These are phyloP conservation scores for Porphyrio hochstetteri DNA, from an alignment of 2,113 vertebrate species.

Conservation along the genomic window DNA sequence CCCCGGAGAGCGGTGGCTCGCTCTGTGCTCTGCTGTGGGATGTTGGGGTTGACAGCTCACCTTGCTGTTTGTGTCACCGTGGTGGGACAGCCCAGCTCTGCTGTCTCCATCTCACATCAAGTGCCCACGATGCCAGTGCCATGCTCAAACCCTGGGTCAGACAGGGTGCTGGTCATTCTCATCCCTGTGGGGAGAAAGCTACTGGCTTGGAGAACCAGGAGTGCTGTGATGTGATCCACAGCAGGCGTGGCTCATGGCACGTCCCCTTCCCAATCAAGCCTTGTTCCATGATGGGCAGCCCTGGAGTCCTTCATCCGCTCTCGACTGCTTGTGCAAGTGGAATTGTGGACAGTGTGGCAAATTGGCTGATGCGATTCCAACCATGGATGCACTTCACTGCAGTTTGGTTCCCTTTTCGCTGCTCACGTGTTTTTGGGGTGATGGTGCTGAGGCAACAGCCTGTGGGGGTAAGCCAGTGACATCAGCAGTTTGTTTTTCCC, in stretches of 20 bases:
- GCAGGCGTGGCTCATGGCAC: neutral
- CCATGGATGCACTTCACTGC: neutral
- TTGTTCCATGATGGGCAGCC: rapidly evolving
- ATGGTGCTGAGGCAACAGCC: neutral
- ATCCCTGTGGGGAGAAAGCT: rapidly evolving
- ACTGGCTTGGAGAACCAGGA: rapidly evolving
- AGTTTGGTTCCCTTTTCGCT: neutral
- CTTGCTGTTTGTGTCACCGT: neutral
- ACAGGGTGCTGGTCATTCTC: neutral
- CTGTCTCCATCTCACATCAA: neutral
- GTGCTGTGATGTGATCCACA: rapidly evolving
- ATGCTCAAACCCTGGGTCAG: no score
- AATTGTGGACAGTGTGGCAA: neutral
- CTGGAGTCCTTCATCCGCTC: neutral
- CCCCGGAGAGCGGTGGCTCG: rapidly evolving
- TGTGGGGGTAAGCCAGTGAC: neutral
- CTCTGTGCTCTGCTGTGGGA: neutral
- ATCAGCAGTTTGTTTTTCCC: neutral
- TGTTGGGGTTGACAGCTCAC: rapidly evolving
- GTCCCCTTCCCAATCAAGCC: rapidly evolving
- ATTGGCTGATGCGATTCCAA: neutral
- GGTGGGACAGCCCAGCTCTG: neutral
- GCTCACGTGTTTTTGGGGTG: constrained; percentile 12
- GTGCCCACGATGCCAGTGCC: rapidly evolving
- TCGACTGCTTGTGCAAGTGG: rapidly evolving